Evolutionary conservation across 2,113 vertebrate species (phyloP), one percentile per base, ranked within the genome.

Genomic region (Mugil cephalus): DNA sequence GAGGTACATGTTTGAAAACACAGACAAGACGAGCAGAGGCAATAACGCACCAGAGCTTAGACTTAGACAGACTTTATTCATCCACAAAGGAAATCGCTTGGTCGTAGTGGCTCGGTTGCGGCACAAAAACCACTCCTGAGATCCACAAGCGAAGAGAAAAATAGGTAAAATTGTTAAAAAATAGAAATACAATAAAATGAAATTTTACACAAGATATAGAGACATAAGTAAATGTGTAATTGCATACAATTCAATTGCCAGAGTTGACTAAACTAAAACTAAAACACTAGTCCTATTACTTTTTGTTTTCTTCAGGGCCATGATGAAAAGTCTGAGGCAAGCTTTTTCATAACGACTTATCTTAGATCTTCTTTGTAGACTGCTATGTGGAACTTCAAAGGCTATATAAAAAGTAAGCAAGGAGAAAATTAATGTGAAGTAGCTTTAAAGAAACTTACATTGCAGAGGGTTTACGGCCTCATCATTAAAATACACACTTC

Each of bases 1-100:
- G 56, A 91, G 86, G 90, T 92, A 79, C 3, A 21, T 1, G 9
- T 5, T n/a, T 48, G 7, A 24, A 79, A 35, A 61, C 39, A 9
- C 13, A 51, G 4, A 18, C 8, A 13, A 36, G n/a, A 48, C 2
- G n/a, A 14, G 12, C 10, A 4, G 24, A 59, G 58, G 48, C 40
- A 40, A 59, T 59, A 18, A 42, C 12, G 6, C 10, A 42, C 18
- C 50, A 38, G 30, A 2, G 7, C 10, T 61, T 69, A 30, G 24
- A 30, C 24, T 30, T 30, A 30, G 24, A 30, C 24, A 30, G 24
- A 5, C 24, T 30, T 30, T 5, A 30, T 30, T 30, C 24, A 30
- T 30, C 24, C 24, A 30, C 24, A 30, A 30, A 5, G 24, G 24
- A 30, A 30, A 30, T 30, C 24, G 24, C 24, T 30, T 5, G 24